Evolutionary conservation across 2,888 invertebrate genomes (phyloP).

Genomic region (Tetrapedia diversipes): DNA sequence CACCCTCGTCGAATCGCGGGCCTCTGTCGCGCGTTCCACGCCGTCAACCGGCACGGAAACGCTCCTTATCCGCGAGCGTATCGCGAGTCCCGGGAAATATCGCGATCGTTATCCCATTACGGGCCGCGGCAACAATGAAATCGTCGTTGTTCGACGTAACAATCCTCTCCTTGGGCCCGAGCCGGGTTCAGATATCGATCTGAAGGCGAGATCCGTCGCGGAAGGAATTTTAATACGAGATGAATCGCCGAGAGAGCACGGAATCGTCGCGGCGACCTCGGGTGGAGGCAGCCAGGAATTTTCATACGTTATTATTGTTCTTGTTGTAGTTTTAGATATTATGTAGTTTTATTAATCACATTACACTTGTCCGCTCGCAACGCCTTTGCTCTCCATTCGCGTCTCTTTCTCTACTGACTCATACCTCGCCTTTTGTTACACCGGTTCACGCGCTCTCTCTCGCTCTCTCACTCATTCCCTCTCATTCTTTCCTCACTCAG

Average conservation of each 20-base stretch:
- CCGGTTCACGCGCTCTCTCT: too few species aligned
- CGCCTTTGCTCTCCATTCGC: too few species aligned
- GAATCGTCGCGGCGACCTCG: background rate
- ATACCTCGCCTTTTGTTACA: too few species aligned
- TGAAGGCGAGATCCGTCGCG: conserved; percentile 11
- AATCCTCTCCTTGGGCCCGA: background rate
- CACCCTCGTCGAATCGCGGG: conserved; percentile 51
- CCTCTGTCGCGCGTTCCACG: conserved; percentile 44
- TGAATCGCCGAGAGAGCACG: background rate
- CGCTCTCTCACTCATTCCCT: too few species aligned
- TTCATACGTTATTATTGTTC: too few species aligned
- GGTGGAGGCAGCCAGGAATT: background rate
- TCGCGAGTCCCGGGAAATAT: conserved; percentile 36
- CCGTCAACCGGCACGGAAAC: conserved; percentile 51
- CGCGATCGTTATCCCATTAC: conserved; percentile 44
- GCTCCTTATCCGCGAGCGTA: conserved; percentile 40
- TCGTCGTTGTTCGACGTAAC: background rate
- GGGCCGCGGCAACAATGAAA: conserved; percentile 18
- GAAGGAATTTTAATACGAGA: background rate
- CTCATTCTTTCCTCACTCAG: too few species aligned
- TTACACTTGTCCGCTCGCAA: too few species aligned
- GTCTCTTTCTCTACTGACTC: too few species aligned
- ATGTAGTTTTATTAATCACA: too few species aligned
- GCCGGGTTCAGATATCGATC: conserved; percentile 27
- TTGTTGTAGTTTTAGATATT: too few species aligned